phyloP scores from a whole-genome alignment of 2,797 vertebrate species.

The Chiloscyllium punctatum region DNA sequence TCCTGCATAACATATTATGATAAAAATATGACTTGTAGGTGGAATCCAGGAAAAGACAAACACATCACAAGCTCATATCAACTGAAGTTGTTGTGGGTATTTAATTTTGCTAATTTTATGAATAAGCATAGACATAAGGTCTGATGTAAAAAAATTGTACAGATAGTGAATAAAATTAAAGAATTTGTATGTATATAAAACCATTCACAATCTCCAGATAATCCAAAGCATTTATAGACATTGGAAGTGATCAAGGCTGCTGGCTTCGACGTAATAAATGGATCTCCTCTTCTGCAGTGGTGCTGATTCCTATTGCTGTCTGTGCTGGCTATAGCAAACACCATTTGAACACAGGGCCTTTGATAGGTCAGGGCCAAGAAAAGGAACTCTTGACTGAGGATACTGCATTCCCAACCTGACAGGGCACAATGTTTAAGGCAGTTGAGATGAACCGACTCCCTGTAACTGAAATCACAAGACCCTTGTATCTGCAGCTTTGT shows the following conservation, averaged over 20 bases:
- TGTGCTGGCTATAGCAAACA: not conserved
- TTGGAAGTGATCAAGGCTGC: too few species aligned
- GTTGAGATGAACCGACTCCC: not conserved
- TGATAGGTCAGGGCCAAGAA: not conserved
- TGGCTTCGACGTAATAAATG: too few species aligned
- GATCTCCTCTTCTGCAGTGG: too few species aligned
- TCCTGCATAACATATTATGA: slow-evolving; percentile 17
- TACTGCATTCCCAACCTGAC: not conserved
- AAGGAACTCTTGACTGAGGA: not conserved
- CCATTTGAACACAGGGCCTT: too few species aligned
- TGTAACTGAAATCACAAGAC: not conserved
- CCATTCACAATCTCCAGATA: too few species aligned
- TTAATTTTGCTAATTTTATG: not conserved
- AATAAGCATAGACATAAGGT: not conserved
- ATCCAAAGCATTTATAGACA: too few species aligned
- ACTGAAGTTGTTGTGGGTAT: not conserved
- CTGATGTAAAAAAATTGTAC: not conserved
- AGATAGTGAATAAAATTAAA: not conserved
- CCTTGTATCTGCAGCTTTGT: not conserved
- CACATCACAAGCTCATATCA: not conserved
- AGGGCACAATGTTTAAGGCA: not conserved
- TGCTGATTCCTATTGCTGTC: not conserved
- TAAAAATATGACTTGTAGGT: slow-evolving; percentile 14
- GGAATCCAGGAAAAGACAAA: not conserved
- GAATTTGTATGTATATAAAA: too few species aligned